Base-by-base conservation (phyloP, 2,888 invertebrate species). In the Noctua janthina region DNA sequence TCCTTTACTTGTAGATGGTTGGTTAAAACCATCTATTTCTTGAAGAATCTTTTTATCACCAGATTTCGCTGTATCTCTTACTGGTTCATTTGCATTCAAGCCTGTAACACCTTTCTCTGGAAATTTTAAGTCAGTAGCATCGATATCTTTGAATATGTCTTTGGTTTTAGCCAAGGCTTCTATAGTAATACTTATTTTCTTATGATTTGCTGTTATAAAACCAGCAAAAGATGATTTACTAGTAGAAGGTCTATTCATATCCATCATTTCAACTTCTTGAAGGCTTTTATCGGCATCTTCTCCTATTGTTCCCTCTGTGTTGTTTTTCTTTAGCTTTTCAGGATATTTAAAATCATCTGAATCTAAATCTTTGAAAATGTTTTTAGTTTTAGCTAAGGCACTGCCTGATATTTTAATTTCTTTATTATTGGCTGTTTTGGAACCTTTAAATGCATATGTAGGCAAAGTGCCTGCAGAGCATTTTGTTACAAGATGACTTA, bases 351-450 rank as follows among this genome's bases (percentile, higher is more conserved):
- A 71, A 23, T 76, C 8, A 67, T 78, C 39, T 23, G 75, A 67
- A n/a, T 87, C 78, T 46, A 93, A 82, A 79, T 93, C 91, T 74
- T 92, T 85, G 79, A 93, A 92, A 46, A 94, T 69, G 20, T 85
- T 78, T 87, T 91, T 92, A 29, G 87, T 91, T 86, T 89, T 92
- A n/a, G 70, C 66, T 67, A 90, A 62, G 64, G 89, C 89, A 68
- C 90, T 87, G 75, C 92, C 89, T 8, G 94, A 92, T 70, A 95
- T 88, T 43, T 74, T 79, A 5, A 92, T 90, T 46, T 86, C 74
- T 88, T 93, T 93, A 66, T 93, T 92, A 79, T 89, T 86, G 79
- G 54, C 62, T 20, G 62, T 81, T 81, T 15, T 54, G 5, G 89
- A 91, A 4, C 89, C 90, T 81, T n/a, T 20, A 54, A 81, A 85